These are phyloP conservation scores for Formica selysi DNA, from an alignment of 1,140 invertebrate genomes.

Conservation along the genomic window DNA sequence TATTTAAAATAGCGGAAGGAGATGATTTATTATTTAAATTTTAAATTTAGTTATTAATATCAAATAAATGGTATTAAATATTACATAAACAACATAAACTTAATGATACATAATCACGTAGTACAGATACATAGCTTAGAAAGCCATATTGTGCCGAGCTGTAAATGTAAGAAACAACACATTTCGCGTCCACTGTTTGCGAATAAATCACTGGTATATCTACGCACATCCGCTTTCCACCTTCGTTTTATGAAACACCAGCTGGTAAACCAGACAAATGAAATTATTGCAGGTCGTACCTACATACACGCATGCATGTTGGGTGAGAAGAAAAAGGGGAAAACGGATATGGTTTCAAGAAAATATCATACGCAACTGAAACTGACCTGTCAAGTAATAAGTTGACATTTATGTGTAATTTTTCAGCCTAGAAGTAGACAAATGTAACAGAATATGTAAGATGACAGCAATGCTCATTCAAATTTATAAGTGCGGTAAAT, in stretches of 20 bases:
- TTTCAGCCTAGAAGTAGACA: not conserved
- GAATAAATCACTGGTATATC: conserved; percentile 24
- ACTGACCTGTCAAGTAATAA: conserved; percentile 16
- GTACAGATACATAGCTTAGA: not conserved
- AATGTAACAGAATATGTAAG: not conserved
- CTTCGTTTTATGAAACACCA: conserved; percentile 26
- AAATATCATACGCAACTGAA: not conserved
- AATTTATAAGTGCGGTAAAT: not conserved
- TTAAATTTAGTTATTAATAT: conserved; percentile 28
- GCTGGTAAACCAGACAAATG: conserved; percentile 45
- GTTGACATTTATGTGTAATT: not conserved
- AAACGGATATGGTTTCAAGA: not conserved
- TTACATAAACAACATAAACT: conserved; percentile 6
- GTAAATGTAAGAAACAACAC: conserved; percentile 33
- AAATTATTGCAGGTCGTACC: conserved; percentile 34
- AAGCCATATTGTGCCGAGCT: not conserved
- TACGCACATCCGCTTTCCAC: not conserved
- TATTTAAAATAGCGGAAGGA: not conserved
- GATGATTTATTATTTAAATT: not conserved
- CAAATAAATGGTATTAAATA: conserved; percentile 17
- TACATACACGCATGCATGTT: not conserved
- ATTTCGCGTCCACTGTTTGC: not conserved
- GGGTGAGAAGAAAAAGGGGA: not conserved
- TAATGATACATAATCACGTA: conserved; percentile 20
- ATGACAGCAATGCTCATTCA: not conserved